These are phyloP conservation scores for Tapirus terrestris DNA, from an alignment of 2,113 vertebrate species.

Conservation along the genomic window DNA sequence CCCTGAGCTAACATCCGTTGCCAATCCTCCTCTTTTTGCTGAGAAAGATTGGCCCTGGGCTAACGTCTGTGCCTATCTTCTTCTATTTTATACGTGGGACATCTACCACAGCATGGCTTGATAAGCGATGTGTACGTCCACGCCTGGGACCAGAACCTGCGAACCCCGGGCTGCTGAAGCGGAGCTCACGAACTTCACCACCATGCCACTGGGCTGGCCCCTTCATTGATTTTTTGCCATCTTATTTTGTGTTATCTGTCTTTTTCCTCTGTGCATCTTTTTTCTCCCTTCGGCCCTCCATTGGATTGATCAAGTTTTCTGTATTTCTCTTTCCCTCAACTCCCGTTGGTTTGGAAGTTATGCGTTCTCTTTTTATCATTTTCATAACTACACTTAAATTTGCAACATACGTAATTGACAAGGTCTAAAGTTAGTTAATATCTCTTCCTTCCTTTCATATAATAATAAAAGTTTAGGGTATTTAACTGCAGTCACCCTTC, in stretches of 20 bases:
- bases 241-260: background rate
- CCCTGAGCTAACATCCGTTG: too few relatives aligned
- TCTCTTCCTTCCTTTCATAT: background rate
- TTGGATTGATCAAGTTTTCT: background rate
- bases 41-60: too few relatives aligned
- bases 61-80: too few relatives aligned
- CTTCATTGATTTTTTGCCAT: background rate
- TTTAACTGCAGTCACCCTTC: background rate
- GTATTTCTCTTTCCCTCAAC: background rate
- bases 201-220: too few relatives aligned
- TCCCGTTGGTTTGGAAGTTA: background rate
- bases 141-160: too few relatives aligned
- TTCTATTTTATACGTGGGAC: too few relatives aligned
- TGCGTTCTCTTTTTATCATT: background rate
- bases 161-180: too few relatives aligned
- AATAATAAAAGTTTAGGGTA: background rate
- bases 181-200: too few relatives aligned
- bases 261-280: background rate
- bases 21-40: too few relatives aligned
- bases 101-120: too few relatives aligned
- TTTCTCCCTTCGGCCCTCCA: background rate
- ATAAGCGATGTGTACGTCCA: too few relatives aligned
- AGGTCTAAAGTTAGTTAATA: background rate
- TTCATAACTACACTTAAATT: background rate
- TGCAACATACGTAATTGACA: background rate